Evolutionary conservation across 2,113 vertebrate species (phyloP), one percentile per base, ranked within the genome.

Genomic region (Orycteropus afer): DNA sequence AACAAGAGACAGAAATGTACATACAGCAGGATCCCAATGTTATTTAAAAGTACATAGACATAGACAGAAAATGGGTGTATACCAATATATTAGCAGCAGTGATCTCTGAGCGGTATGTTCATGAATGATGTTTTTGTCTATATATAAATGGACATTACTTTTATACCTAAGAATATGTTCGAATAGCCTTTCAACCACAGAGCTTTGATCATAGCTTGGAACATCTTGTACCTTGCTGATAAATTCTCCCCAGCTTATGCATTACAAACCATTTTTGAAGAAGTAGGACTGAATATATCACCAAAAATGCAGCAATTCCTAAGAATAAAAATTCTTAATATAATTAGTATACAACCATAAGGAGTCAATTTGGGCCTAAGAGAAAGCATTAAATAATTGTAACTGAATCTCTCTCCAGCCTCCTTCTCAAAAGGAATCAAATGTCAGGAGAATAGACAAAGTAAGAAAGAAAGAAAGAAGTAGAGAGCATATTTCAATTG

Each of bases 251-350:
- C 20, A 69, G 34, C 37, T 76, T 34, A 25, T 85, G 12, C 45
- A 7, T 17, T 79, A 2, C 13, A 71, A 89, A 73, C 69, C 13
- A 45, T 78, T 81, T 90, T 92, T 89, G 61, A 79, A 86, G 53
- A 80, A 83, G 14, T 59, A 22, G 15, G 37, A 63, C 61, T 37
- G 40, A 71, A 49, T 92, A 5, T 17, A 32, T 85, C 57, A 18
- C 42, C 59, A 63, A 83, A 93, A 83, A 63, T 71, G 25, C 11
- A 80, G 14, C 12, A 15, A 13, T 78, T 85, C 69, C 73, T 96
- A 47, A n/a, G 14, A 69, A 80, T 90, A 83, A 27, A 90, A 86
- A 92, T 94, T 91, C n/a, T 95, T 97, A 94, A 65, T 90, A 63
- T 74, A 91, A 85, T 55, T 82, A 76, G 42, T 86, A 89, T 53